phyloP scores from a whole-genome alignment of 2,797 vertebrate genomes.

The Strix occidentalis region DNA sequence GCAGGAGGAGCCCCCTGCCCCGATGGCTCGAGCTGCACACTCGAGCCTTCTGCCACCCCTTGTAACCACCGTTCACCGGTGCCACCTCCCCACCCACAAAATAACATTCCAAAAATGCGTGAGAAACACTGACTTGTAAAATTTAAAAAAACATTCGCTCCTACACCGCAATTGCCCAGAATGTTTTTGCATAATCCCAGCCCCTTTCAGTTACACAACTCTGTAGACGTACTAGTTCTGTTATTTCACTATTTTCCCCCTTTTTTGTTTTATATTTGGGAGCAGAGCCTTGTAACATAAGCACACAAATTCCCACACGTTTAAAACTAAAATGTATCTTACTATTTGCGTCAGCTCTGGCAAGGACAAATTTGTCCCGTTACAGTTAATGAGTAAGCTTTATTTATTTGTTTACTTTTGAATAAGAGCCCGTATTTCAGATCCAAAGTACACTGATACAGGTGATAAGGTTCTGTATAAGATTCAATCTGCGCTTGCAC shows the following conservation, averaged over 20 bases:
- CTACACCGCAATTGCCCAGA: neutral
- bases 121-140: neutral
- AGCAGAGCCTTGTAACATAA: neutral
- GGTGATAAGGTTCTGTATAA: neutral
- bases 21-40: neutral
- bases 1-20: neutral
- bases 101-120: neutral
- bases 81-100: neutral
- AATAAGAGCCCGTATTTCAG: neutral
- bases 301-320: neutral
- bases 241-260: neutral
- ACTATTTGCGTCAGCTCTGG: neutral
- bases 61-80: neutral
- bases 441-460: neutral
- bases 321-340: neutral
- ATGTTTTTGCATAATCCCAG: neutral
- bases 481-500: neutral
- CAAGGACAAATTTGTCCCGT: neutral
- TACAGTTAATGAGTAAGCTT: neutral
- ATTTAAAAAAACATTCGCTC: neutral
- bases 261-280: neutral
- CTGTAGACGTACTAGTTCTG: neutral
- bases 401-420: neutral
- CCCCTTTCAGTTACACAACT: neutral
- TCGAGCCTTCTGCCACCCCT: too few species aligned